Conservation (phyloP, 2,797 vertebrate species). For the Eulemur albifrons region DNA sequence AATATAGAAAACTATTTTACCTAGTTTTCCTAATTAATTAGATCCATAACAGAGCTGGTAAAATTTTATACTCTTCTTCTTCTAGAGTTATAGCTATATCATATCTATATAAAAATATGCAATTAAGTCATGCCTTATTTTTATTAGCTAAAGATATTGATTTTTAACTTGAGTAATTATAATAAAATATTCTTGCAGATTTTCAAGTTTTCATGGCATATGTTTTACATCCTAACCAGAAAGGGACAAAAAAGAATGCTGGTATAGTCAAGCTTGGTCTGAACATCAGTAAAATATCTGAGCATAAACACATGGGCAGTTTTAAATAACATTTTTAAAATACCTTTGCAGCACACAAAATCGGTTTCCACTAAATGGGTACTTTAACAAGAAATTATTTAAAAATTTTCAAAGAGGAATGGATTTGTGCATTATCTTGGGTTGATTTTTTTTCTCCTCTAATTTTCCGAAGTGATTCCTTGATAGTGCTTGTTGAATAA, state of each 20-base stretch:
- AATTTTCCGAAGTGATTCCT: conserved; percentile 52
- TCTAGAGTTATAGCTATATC: not conserved
- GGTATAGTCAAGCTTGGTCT: not conserved
- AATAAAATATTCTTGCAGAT: conserved; percentile 45
- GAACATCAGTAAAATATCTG: not conserved
- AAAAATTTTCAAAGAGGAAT: not conserved
- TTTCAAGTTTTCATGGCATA: conserved; percentile 42
- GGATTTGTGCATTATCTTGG: not conserved
- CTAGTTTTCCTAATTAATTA: conserved; percentile 3
- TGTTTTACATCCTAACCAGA: conserved; percentile 38
- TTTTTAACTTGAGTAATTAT: conserved; percentile 28
- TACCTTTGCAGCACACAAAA: not conserved
- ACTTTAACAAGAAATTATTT: conserved; percentile 24
- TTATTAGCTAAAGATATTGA: conserved; percentile 2
- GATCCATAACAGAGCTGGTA: not conserved
- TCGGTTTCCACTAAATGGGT: conserved; percentile 13
- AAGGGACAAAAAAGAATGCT: not conserved
- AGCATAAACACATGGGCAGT: not conserved
- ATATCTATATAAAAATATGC: not conserved
- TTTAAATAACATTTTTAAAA: conserved; percentile 46
- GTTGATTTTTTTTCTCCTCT: conserved; percentile 29
- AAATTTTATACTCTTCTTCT: conserved; percentile 16
- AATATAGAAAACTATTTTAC: not conserved
- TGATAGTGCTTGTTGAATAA: not conserved
- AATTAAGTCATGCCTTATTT: not conserved